phyloP scores from a whole-genome alignment of 2,113 vertebrate genomes.

The Lagopus leucura region DNA sequence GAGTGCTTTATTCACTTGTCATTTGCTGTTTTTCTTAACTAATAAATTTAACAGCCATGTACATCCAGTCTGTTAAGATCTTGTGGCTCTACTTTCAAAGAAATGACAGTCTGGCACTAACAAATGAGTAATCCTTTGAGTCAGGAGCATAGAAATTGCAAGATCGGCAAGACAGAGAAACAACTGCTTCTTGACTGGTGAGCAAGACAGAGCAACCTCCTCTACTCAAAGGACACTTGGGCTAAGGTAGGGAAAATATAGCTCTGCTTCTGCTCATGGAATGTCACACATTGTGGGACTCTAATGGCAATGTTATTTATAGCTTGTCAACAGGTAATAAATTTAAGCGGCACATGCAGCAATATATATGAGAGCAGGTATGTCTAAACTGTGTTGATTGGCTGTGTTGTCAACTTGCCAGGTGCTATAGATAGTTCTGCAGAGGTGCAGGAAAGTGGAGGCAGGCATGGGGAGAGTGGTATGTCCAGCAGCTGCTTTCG shows the following conservation, averaged over 20 bases:
- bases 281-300: neutral
- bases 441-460: neutral
- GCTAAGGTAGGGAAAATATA: constrained; percentile 12
- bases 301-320: constrained; percentile 34
- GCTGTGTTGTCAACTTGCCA: neutral
- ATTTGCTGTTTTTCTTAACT: constrained; percentile 88
- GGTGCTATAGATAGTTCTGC: neutral
- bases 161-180: constrained; percentile 51
- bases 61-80: constrained; percentile 60
- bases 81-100: constrained; percentile 38
- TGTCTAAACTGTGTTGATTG: neutral
- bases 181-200: constrained; percentile 14
- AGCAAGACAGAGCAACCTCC: constrained; percentile 30
- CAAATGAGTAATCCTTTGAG: constrained; percentile 67
- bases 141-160: constrained; percentile 60
- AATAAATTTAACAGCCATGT: constrained; percentile 78
- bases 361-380: neutral
- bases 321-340: constrained; percentile 48
- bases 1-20: constrained; percentile 88
- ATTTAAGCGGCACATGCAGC: neutral
- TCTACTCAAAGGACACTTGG: constrained; percentile 1
- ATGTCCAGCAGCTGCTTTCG: neutral
- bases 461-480: neutral
- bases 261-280: constrained; percentile 7
- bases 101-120: constrained; percentile 59